These are phyloP conservation scores for Drosophila sordidula DNA, from an alignment of 2,888 invertebrate species.

Conservation along the genomic window DNA sequence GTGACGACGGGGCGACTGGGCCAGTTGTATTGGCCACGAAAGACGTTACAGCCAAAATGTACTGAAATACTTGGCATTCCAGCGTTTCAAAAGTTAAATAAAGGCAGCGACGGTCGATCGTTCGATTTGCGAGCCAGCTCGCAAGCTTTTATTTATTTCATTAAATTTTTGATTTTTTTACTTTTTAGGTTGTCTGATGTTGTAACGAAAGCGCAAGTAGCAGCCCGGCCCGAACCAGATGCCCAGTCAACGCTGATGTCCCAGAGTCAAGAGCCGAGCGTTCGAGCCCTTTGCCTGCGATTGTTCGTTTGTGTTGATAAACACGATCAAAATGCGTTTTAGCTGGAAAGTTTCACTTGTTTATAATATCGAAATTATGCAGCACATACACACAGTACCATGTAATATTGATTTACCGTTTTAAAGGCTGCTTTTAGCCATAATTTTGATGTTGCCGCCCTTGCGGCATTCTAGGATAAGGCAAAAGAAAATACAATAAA, in stretches of 20 bases:
- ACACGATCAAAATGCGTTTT: conserved; percentile 21
- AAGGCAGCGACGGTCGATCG: conserved; percentile 56
- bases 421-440: no score
- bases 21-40: conserved; percentile 38
- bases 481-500: conserved; percentile 17
- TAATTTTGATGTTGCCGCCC: conserved; percentile 3
- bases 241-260: conserved; percentile 1
- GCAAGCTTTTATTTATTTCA: conserved; percentile 30
- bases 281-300: conserved; percentile 38
- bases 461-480: conserved; percentile 54
- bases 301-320: neutral
- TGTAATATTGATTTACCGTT: neutral
- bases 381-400: neutral
- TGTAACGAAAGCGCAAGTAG: conserved; percentile 74
- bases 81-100: conserved; percentile 55
- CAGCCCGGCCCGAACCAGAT: conserved; percentile 17
- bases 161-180: conserved; percentile 7
- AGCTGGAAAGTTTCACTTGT: conserved; percentile 37
- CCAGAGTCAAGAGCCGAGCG: conserved; percentile 14
- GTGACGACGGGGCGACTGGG: conserved; percentile 52
- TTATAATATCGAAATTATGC: conserved; percentile 21
- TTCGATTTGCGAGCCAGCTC: conserved; percentile 28
- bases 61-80: conserved; percentile 69
- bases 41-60: conserved; percentile 44
- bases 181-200: conserved; percentile 41